Evolutionary conservation across 2,888 invertebrate genomes (phyloP), one percentile per base, ranked within the genome.

Genomic region (Lepidocyrtinus sp.): DNA sequence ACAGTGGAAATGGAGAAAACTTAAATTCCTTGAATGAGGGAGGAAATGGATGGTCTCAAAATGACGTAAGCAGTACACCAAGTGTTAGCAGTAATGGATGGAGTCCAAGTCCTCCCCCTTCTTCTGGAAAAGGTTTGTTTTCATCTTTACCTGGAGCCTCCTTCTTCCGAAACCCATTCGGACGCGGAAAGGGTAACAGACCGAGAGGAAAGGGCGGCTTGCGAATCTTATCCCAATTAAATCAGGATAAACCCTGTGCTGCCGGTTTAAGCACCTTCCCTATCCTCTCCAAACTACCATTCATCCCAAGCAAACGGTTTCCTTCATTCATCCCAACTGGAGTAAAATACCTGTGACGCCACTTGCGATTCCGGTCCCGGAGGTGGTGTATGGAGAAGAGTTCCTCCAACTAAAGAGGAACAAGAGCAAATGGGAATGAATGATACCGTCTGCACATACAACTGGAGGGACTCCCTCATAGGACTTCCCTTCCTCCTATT

Each of bases 311-410:
- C 55, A 3, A 1, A 0, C 46, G 65, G 0, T 77, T 77, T 21
- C 76, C 76, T 5, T 24, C 24, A 0, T 71, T 77, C 21, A 45
- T 77, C 24, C 76, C 76, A 12, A 26, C 46, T n/a, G 76, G 76
- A 45, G 65, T 65, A 5, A 77, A n/a, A 77, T 36, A 77, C 71
- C 7, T 77, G 76, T 17, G 76, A 77, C 22, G 64, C 63, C 0
- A 77, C 76, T 15, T 77, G 76, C 45, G 76, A 61, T n/a, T 61
- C 26, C 1, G 62, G 55, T 5, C 15, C 17, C 2, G 70, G 70
- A 1, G 55, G 9, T 2, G 22, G 21, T 7, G 26, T 2, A 25
- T 73, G 73, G 73, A 15, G 55, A 0, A 21, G 65, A 17, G 65
- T 73, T 2, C 50, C 64, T n/a, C 73, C 73, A 1, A 72, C 72